These are phyloP conservation scores for Chloroceryle amazona DNA, from an alignment of 2,797 vertebrate genomes.

Conservation along the genomic window DNA sequence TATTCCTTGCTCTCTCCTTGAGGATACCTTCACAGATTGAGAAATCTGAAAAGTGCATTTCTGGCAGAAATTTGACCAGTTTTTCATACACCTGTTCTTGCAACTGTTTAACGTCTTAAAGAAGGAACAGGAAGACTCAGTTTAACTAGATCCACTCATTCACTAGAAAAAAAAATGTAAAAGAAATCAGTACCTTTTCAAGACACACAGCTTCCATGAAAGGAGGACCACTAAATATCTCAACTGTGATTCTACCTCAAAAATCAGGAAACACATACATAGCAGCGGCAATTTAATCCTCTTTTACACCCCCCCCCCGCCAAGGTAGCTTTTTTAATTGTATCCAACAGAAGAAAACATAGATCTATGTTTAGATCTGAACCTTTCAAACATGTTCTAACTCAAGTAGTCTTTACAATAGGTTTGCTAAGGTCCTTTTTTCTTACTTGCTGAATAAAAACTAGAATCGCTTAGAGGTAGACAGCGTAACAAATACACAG, in stretches of 20 bases:
- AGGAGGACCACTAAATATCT: neutral
- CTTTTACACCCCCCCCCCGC: neutral
- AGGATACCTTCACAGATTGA: neutral
- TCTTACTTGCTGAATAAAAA: neutral
- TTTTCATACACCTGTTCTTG: neutral
- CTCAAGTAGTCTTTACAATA: neutral
- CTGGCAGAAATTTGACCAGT: neutral
- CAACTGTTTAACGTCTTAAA: neutral
- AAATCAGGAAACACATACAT: neutral
- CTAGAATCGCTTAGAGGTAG: neutral
- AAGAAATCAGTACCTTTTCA: neutral
- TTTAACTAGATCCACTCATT: neutral
- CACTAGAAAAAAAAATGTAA: neutral
- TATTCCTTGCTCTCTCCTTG: neutral
- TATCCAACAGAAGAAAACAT: neutral
- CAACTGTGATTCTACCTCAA: neutral
- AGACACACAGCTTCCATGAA: neutral
- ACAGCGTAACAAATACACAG: neutral
- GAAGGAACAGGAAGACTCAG: neutral
- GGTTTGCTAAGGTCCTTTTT: neutral
- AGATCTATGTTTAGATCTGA: neutral
- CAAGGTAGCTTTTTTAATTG: neutral
- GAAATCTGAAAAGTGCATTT: neutral
- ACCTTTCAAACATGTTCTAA: neutral
- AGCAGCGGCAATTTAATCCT: neutral